These are phyloP conservation scores for Cichlasoma orientale DNA, from an alignment of 2,797 vertebrate species.

Conservation along the genomic window DNA sequence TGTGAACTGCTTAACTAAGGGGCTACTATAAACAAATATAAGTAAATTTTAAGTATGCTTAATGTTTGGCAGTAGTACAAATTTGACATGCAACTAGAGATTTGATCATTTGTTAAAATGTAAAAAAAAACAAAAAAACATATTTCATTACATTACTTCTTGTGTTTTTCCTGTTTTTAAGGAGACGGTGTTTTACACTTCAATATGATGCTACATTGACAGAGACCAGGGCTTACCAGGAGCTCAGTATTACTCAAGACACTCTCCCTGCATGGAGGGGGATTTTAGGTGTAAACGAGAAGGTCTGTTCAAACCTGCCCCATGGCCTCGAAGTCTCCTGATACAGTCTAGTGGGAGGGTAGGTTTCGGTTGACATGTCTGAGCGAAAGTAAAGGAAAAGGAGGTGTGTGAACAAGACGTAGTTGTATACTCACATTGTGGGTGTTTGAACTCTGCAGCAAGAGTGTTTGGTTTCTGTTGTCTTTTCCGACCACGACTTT, in stretches of 20 bases:
- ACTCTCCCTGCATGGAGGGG: neutral
- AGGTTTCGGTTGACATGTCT: constrained; percentile 76
- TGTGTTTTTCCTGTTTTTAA: neutral
- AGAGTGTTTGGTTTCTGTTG: neutral
- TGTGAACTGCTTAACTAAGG: too few relatives aligned
- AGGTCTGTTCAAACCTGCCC: constrained; percentile 73
- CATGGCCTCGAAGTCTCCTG: constrained; percentile 34
- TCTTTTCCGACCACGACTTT: neutral
- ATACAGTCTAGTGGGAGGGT: constrained; percentile 50
- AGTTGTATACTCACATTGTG: neutral
- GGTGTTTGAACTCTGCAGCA: constrained; percentile 14
- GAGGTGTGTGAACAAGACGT: constrained; percentile 36
- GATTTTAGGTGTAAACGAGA: constrained; percentile 34
- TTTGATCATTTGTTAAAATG: neutral
- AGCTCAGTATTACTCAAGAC: constrained; percentile 43
- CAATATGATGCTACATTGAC: neutral
- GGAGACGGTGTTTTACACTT: neutral
- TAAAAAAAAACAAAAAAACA: neutral
- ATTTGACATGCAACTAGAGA: neutral
- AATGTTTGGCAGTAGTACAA: neutral
- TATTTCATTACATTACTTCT: neutral
- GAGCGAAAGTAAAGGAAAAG: constrained; percentile 51
- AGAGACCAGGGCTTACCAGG: neutral
- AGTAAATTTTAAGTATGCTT: neutral
- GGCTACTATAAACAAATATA: neutral